These are phyloP conservation scores for Tragelaphus buxtoni DNA, from an alignment of 2,113 vertebrate genomes.

Conservation along the genomic window DNA sequence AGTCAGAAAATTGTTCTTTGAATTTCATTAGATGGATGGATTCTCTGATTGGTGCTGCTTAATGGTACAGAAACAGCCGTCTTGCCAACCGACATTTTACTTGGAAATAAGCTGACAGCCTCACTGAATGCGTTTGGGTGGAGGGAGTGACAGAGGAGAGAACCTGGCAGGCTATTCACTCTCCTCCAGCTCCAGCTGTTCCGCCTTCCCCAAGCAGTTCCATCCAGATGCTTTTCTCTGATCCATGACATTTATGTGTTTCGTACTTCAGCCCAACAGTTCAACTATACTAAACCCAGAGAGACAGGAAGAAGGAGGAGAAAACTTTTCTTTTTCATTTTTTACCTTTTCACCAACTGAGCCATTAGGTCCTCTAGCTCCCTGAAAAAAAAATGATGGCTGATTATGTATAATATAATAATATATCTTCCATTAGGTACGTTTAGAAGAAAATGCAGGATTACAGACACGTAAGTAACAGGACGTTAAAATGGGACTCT, in stretches of 20 bases:
- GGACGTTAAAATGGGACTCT: background rate
- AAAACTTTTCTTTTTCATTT: background rate
- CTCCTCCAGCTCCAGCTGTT: background rate
- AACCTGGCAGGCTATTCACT: accelerated
- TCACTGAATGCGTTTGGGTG: background rate
- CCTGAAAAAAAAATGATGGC: conserved; percentile 78
- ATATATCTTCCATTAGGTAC: background rate
- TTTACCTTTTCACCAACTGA: conserved; percentile 89
- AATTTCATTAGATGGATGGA: background rate
- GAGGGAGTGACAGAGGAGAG: background rate
- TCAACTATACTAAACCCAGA: background rate
- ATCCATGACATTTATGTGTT: background rate
- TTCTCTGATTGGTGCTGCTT: background rate
- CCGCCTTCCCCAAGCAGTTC: background rate
- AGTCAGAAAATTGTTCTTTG: background rate
- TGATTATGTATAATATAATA: background rate
- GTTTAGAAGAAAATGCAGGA: background rate
- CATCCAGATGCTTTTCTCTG: background rate
- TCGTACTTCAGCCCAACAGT: background rate
- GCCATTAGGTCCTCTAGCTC: conserved; percentile 85
- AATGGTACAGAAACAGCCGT: background rate
- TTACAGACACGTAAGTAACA: background rate
- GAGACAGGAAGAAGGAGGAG: background rate
- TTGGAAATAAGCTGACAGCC: background rate
- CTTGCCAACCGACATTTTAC: background rate